phyloP scores from a whole-genome alignment of 1,140 invertebrate species.

The Cataglyphis hispanica region DNA sequence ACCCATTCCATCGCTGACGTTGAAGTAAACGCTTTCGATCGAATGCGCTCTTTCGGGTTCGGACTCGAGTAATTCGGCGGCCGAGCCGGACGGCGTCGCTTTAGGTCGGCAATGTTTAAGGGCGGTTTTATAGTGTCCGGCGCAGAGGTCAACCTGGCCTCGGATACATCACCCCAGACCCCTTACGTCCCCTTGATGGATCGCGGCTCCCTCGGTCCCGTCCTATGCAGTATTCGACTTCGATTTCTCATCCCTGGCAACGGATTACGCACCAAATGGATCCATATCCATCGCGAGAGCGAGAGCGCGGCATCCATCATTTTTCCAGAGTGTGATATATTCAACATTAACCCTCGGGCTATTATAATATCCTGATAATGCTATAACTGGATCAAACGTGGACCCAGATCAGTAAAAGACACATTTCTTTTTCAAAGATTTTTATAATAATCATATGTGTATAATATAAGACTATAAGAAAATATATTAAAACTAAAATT shows the following conservation, averaged over 20 bases:
- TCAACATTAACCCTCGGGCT: slow-evolving; percentile 34
- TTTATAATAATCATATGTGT: background rate
- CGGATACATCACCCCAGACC: slow-evolving; percentile 81
- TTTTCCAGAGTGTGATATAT: slow-evolving; percentile 42
- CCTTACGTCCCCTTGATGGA: slow-evolving; percentile 74
- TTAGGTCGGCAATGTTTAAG: slow-evolving; percentile 73
- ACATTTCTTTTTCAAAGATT: background rate
- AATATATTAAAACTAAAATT: background rate
- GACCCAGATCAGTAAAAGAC: background rate
- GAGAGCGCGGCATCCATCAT: slow-evolving; percentile 42
- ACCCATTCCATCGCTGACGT: slow-evolving; percentile 69
- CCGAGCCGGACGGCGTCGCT: slow-evolving; percentile 45
- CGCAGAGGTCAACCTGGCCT: slow-evolving; percentile 82
- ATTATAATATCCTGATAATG: slow-evolving; percentile 53
- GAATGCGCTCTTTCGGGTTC: slow-evolving; percentile 41
- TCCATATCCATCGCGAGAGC: slow-evolving; percentile 47
- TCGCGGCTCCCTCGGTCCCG: slow-evolving; percentile 67
- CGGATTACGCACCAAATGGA: slow-evolving; percentile 73
- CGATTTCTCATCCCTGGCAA: slow-evolving; percentile 74
- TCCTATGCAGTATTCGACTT: slow-evolving; percentile 65
- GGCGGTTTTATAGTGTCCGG: slow-evolving; percentile 84
- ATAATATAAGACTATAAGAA: background rate
- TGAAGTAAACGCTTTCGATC: slow-evolving; percentile 64
- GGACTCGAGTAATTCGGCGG: slow-evolving; percentile 50
- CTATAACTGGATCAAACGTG: slow-evolving; percentile 2